Percentiles rank a stretch among this genome's conserved stretches.
Evolutionary conservation across 2,797 vertebrate species (phyloP).

Genomic region (Taeniopygia guttata): DNA sequence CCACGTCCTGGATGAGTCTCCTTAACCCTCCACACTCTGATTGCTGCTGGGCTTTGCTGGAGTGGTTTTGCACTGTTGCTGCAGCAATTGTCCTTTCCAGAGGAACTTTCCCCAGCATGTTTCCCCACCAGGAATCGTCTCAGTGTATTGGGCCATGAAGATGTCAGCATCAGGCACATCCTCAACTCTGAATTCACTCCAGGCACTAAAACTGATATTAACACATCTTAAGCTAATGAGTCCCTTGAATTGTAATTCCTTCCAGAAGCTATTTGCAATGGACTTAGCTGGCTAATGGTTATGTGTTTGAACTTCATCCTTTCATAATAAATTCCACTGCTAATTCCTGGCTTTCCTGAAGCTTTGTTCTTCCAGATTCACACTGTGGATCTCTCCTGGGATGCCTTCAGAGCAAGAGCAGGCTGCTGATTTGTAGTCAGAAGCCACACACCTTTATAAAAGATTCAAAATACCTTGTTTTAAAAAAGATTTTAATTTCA

Average conservation of each 20-base stretch:
- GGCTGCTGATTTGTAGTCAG: not conserved
- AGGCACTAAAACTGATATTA: not conserved
- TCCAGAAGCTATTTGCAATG: conserved; percentile 10
- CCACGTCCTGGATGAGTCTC: not conserved
- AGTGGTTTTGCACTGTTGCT: not conserved
- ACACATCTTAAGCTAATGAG: not conserved
- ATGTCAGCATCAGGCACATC: not conserved
- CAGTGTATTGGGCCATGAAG: accelerated
- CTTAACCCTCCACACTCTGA: not conserved
- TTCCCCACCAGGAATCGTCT: not conserved
- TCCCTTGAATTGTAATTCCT: not conserved
- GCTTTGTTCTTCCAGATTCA: not conserved
- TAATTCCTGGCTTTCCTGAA: not conserved
- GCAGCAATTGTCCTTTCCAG: not conserved
- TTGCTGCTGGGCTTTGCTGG: not conserved
- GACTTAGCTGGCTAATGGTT: not conserved
- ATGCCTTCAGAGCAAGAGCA: not conserved
- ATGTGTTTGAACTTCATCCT: not conserved
- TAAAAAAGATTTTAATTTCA: not conserved
- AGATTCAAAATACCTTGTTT: not conserved
- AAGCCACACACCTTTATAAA: not conserved
- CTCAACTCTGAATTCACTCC: not conserved
- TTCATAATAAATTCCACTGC: not conserved
- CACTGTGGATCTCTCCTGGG: not conserved
- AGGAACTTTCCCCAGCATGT: not conserved